Percentiles rank a stretch among this genome's conserved stretches.
phyloP scores from a whole-genome alignment of 2,888 invertebrate genomes.

The Baronia brevicornis region DNA sequence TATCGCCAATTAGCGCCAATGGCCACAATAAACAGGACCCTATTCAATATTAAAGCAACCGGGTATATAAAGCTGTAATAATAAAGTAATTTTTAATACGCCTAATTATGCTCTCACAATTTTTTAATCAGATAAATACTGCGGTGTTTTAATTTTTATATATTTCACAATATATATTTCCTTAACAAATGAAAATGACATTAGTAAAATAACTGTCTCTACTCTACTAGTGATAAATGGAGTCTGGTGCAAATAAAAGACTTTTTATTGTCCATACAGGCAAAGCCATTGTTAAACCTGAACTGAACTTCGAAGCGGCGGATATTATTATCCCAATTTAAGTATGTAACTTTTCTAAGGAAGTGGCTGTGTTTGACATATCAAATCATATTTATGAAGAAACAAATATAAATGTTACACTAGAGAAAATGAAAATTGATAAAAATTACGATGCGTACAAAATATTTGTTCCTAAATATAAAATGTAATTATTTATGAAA shows the following conservation, averaged over 20 bases:
- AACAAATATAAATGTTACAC: constrained; percentile 11
- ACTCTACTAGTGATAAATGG: constrained; percentile 13
- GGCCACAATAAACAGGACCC: constrained; percentile 49
- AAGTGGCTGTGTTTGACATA: constrained; percentile 17
- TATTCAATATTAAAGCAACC: constrained; percentile 45
- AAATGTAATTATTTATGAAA: background rate
- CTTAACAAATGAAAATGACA: too few relatives aligned
- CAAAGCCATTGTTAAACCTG: constrained; percentile 10
- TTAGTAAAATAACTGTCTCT: too few relatives aligned
- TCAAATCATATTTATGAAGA: constrained; percentile 15
- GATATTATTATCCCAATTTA: constrained; percentile 19
- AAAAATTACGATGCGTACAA: background rate
- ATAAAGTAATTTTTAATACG: too few relatives aligned
- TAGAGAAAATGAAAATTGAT: constrained; percentile 15
- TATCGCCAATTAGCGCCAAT: constrained; percentile 66
- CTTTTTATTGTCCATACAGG: constrained; percentile 14
- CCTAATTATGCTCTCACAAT: too few relatives aligned
- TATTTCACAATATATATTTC: too few relatives aligned
- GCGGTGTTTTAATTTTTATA: too few relatives aligned
- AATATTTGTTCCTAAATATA: background rate
- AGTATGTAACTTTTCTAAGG: constrained; percentile 21
- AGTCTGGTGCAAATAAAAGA: constrained; percentile 15
- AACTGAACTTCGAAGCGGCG: constrained; percentile 18
- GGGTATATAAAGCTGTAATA: constrained; percentile 5
- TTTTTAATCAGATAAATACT: too few relatives aligned